Evolutionary conservation across 2,888 invertebrate genomes (phyloP), one percentile per base, ranked within the genome.

Genomic region (Eupsilia transversa): DNA sequence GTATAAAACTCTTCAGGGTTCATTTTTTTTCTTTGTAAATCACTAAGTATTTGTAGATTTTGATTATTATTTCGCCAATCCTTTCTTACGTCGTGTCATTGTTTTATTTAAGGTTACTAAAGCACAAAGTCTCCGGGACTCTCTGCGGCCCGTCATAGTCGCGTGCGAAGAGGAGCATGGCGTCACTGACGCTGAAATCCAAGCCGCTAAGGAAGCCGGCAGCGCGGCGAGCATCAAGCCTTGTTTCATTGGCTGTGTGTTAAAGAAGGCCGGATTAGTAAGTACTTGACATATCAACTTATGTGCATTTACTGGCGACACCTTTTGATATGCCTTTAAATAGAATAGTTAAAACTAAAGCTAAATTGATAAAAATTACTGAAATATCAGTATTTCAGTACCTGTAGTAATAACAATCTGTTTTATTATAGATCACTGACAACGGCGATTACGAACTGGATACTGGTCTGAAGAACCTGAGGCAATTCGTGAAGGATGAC

Each of bases 231-330:
- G 30, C 14, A 46, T 85, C 12, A 71, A 79, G 6, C 54, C 80
- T 35, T 86, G 86, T 49, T 86, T 83, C 74, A 43, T 82, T 23
- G 70, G 3, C 14, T 77, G 70, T 30, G 63, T 77, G 12, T 59
- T 77, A 4, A 57, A 64, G 63, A 78, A 68, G 52, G 14, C 35
- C 3, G 70, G 60, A 49, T 46, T 77, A 30, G 76, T 76, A 41
- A 76, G 77, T 75, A 27, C 14, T 35, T 30, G 10, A 30, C 30
- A 30, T 56, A 20, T 27, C 3, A 17, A 27, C 1, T 9, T 27
- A 27, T 17, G 1, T 56, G 56, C 5, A 30, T 57, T 20, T 57
- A 57, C 57, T 57, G 30, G 10, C 20, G 30, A 30, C 30, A 30
- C 27, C 20, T 63, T 30, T 27, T 63, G n/a, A 17, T 27, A 17